Evolutionary conservation across 2,797 vertebrate genomes (phyloP), one percentile per base, ranked within the genome.

Genomic region (Ctenochaetus hawaiiensis): DNA sequence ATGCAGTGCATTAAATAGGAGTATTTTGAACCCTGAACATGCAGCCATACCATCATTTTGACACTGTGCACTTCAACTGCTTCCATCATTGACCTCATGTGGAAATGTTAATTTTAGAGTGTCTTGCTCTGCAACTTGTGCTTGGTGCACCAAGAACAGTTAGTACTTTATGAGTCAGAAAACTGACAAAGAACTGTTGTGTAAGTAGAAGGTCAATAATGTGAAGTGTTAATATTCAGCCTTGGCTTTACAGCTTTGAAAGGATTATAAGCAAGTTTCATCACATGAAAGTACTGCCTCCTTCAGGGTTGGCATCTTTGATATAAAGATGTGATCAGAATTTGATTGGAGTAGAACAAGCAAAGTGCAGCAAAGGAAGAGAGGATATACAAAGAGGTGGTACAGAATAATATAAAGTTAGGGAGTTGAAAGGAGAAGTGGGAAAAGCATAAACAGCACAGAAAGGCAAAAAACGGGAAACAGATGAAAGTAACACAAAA

Each of bases 311-410:
- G 72, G 88, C 78, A 90, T 90, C 91, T 92, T 92, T 93, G 87
- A 92, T 87, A 87, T 59, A 71, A 72, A 80, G 87, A 92, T 90
- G 92, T 92, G 88, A 92, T 90, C 79, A 67, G 91, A 90, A 93
- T 92, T 71, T 84, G 84, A 90, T 87, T 74, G 81, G 67, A 72
- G 71, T 11, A 51, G 71, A 54, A 77, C 66, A 83, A 82, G 68
- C 62, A 72, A 70, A 85, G 70, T 78, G 75, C 54, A 57, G 77
- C 34, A 65, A 71, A 63, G 64, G 65, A 67, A 80, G 77, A 61
- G 39, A 11, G 59, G 52, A 59, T 68, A 69, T 68, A 79, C 78
- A 81, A 87, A 81, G 73, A 77, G 57, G 68, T 59, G 59, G 51
- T 65, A 63, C 56, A 69, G 74, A 83, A 80, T 85, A 77, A 61